Percentiles rank a stretch among this genome's conserved stretches.
Conservation (phyloP, 2,797 vertebrate species). For the Gila robusta region DNA sequence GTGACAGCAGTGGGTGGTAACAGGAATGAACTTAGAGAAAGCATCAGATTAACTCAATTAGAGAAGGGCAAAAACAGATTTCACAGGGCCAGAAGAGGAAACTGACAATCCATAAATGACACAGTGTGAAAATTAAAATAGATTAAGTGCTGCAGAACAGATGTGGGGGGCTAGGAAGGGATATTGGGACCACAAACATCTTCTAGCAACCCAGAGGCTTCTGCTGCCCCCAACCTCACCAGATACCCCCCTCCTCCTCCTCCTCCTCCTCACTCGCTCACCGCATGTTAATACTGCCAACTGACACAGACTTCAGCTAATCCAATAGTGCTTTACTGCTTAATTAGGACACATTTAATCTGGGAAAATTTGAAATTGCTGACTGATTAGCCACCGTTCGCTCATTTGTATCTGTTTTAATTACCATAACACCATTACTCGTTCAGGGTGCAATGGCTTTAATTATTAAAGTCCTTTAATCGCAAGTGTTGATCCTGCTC, state of each 20-base stretch:
- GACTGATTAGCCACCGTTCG: slow-evolving; percentile 49
- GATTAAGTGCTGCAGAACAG: slow-evolving; percentile 49
- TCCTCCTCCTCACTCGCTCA: slow-evolving; percentile 34
- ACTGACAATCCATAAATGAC: slow-evolving; percentile 46
- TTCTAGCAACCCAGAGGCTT: background rate
- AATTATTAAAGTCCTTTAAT: slow-evolving; percentile 48
- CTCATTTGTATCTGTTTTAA: slow-evolving; percentile 51
- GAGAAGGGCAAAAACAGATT: slow-evolving; percentile 43
- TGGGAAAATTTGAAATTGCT: slow-evolving; percentile 54
- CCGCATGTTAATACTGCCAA: slow-evolving; percentile 49
- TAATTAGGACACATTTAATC: slow-evolving; percentile 61
- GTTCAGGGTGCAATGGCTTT: slow-evolving; percentile 31
- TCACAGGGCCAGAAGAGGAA: slow-evolving; percentile 43
- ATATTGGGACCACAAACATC: slow-evolving; percentile 4
- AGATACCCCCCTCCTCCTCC: slow-evolving; percentile 9
- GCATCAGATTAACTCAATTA: slow-evolving; percentile 46
- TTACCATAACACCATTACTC: slow-evolving; percentile 51
- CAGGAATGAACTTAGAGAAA: slow-evolving; percentile 39
- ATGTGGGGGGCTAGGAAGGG: background rate
- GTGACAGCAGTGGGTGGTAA: slow-evolving; percentile 29
- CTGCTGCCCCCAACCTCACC: slow-evolving; percentile 14
- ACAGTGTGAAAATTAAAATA: slow-evolving; percentile 38
- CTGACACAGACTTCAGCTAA: slow-evolving; percentile 48
- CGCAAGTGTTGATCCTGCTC: slow-evolving; percentile 29
- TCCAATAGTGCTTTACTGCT: slow-evolving; percentile 54